A percentile compares a stretch with the other conserved stretches of the same genome.
Evolutionary conservation across 2,888 invertebrate species (phyloP).

Genomic region (Blera fallax): DNA sequence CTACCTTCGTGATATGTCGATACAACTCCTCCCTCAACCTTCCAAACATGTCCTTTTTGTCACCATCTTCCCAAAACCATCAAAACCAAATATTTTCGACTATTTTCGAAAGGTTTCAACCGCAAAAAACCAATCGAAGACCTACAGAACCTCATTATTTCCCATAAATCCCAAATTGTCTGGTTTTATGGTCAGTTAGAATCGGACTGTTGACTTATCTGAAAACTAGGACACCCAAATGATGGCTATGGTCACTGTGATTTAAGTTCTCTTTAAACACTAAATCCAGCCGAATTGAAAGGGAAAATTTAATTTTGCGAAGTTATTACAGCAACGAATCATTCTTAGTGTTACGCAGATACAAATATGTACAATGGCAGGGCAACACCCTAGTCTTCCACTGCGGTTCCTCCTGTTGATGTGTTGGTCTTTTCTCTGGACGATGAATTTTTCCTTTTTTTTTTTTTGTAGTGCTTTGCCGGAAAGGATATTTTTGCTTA

Average conservation of each 20-base stretch:
- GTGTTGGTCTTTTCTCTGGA: not conserved
- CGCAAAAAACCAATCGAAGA: too few relatives aligned
- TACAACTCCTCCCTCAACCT: too few relatives aligned
- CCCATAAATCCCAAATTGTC: not conserved
- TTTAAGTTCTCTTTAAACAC: not conserved
- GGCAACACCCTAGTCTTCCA: not conserved
- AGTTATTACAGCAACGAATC: not conserved
- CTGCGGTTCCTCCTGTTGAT: not conserved
- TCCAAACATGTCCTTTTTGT: too few relatives aligned
- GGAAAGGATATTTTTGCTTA: not conserved
- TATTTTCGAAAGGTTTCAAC: too few relatives aligned
- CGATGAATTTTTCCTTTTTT: not conserved
- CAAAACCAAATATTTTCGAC: too few relatives aligned
- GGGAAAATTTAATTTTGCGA: not conserved
- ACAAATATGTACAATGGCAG: constrained; percentile 24
- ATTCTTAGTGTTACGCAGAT: not conserved
- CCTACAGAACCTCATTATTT: too few relatives aligned
- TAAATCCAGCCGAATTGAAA: not conserved
- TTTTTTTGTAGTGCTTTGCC: not conserved
- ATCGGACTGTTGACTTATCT: not conserved
- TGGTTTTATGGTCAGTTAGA: not conserved
- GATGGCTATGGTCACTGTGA: not conserved
- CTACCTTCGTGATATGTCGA: too few relatives aligned
- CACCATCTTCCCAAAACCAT: too few relatives aligned
- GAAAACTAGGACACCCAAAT: not conserved